phyloP scores from a whole-genome alignment of 2,888 invertebrate genomes.

The Lasioglossum lativentre region DNA sequence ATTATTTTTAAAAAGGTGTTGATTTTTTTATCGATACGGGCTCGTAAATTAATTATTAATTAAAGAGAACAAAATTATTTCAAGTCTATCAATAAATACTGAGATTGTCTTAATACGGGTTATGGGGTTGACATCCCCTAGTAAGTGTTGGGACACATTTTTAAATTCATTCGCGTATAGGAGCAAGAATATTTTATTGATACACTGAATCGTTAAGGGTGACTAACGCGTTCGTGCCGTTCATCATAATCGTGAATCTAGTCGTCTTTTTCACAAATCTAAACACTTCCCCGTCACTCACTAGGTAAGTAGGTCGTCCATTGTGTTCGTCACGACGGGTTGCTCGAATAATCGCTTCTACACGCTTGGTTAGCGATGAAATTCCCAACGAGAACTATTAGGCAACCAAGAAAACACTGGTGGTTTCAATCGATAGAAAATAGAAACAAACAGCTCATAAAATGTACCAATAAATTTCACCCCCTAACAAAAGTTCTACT shows the following conservation, averaged over 20 bases:
- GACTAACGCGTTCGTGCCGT: not conserved
- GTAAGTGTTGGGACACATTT: not conserved
- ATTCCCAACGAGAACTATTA: not conserved
- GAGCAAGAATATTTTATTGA: not conserved
- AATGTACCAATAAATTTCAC: too few species aligned
- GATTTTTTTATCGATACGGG: too few species aligned
- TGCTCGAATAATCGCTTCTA: conserved; percentile 19
- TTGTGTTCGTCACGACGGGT: conserved; percentile 46
- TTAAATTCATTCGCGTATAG: not conserved
- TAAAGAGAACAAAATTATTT: not conserved
- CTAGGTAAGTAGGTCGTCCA: conserved; percentile 57
- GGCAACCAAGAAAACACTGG: not conserved
- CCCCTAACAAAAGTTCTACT: too few species aligned
- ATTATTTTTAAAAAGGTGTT: too few species aligned
- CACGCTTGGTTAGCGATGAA: not conserved
- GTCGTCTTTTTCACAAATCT: not conserved
- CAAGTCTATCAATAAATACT: not conserved
- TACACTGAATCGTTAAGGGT: not conserved
- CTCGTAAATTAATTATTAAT: not conserved
- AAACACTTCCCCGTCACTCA: conserved; percentile 10
- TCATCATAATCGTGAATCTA: not conserved
- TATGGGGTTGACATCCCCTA: not conserved
- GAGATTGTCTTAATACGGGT: not conserved
- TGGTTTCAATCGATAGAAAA: not conserved
- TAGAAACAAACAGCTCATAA: not conserved